Evolutionary conservation across 2,113 vertebrate genomes (phyloP).

Genomic region (Mobula birostris): DNA sequence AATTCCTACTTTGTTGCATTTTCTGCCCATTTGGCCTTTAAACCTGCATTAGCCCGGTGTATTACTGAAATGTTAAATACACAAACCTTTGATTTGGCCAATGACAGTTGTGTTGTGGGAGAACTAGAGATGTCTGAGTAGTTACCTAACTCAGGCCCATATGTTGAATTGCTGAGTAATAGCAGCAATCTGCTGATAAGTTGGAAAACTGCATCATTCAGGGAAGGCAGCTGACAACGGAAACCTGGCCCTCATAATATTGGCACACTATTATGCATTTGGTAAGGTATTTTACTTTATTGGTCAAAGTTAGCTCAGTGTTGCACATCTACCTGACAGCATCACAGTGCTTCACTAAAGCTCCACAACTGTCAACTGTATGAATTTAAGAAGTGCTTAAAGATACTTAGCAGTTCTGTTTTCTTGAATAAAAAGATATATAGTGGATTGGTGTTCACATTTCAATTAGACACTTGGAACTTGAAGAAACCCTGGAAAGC

Average conservation of each 20-base stretch:
- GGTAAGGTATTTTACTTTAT: neutral
- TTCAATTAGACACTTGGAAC: neutral
- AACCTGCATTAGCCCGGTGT: no score
- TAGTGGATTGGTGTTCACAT: neutral
- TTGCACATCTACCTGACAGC: neutral
- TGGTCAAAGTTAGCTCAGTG: neutral
- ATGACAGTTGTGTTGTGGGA: no score
- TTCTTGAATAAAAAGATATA: neutral
- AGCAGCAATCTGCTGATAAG: neutral
- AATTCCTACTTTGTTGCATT: no score
- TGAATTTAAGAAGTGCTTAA: neutral
- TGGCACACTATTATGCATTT: neutral
- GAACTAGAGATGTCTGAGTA: no score
- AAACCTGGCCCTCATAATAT: neutral
- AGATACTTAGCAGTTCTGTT: neutral
- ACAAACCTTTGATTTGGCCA: no score
- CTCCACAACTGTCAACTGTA: neutral
- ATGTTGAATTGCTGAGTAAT: neutral
- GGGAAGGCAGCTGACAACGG: neutral
- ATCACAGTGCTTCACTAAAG: neutral
- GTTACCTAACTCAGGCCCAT: no score
- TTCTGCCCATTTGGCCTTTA: no score
- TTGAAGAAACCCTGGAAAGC: neutral
- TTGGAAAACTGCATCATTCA: neutral
- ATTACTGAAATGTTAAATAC: no score